Evolutionary conservation across 2,888 invertebrate genomes (phyloP), one percentile per base, ranked within the genome.

Genomic region (Ophonus ardosiacus): DNA sequence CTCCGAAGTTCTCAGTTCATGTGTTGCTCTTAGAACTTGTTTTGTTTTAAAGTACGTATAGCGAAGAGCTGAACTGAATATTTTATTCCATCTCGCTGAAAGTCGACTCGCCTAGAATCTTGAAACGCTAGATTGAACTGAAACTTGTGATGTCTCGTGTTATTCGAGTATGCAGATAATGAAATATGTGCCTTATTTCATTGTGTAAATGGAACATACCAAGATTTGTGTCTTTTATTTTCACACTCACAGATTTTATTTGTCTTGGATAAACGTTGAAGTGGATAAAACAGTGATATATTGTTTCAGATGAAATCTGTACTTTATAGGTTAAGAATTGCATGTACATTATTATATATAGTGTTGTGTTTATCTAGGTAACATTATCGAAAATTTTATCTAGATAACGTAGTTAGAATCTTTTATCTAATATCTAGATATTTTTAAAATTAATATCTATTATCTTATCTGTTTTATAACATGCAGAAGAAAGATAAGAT

Each of bases 41-140:
- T 79, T 79, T 79, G 79, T 79, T 79, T 79, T 79, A 79, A 79
- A 79, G 57, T 79, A 79, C 59, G 79, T 59, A 79, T 79, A 79
- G 56, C 31, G 61, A 79, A 18, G 56, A 59, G 79, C 21, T n/a
- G 79, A 57, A 59, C 61, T 79, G 51, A n/a, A 79, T 79, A 79
- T 79, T 79, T 79, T 79, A 79, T 79, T 79, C 51, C 38, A 61
- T 79, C 57, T 57, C 59, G 59, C 59, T 59, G 43, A 10, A 51
- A 51, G 43, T 51, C 0, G 43, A 43, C 10, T 13, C 13, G 43
- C 43, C 43, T 7, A 13, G 68, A 68, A 68, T 68, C 68, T 68
- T 38, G 38, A 68, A 68, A 68, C 38, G 7, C n/a, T 8, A 68
- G 68, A 68, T 38, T 68, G 68, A 31, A 68, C 63, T 13, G 43